A percentile compares a stretch with the other conserved stretches of the same genome.
Conservation (phyloP, 2,113 vertebrate species). For the Rostratula benghalensis region DNA sequence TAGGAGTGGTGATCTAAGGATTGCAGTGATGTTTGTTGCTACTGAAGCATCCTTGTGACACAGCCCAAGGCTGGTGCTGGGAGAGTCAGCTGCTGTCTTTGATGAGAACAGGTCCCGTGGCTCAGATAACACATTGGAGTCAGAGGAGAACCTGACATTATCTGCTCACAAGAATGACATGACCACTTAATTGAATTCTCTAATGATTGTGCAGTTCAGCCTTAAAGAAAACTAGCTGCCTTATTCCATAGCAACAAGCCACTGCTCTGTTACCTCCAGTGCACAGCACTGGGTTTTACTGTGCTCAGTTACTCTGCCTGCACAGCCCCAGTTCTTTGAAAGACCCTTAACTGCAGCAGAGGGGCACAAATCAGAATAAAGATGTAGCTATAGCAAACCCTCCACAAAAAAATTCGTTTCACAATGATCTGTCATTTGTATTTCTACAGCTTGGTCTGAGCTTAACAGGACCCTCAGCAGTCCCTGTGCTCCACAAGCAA, state of each 20-base stretch:
- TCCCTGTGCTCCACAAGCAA: neutral
- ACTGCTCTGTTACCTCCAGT: neutral
- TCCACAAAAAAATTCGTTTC: neutral
- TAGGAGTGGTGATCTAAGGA: neutral
- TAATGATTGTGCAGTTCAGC: neutral
- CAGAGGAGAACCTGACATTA: neutral
- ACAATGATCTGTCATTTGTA: neutral
- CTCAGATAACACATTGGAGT: neutral
- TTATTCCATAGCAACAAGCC: neutral
- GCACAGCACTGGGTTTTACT: neutral
- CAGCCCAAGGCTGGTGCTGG: neutral
- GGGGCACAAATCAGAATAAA: neutral
- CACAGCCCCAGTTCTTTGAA: neutral
- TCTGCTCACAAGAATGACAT: neutral
- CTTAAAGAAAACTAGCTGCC: neutral
- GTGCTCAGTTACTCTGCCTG: neutral
- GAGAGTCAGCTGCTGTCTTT: neutral
- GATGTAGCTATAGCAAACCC: neutral
- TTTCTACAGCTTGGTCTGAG: neutral
- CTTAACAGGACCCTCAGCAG: neutral
- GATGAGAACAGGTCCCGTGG: accelerated
- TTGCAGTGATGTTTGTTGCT: neutral
- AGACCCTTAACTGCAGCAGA: neutral
- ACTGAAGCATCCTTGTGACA: neutral
- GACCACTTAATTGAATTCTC: neutral